Evolutionary conservation across 2,113 vertebrate genomes (phyloP).

Genomic region (Neodon shergylaensis): DNA sequence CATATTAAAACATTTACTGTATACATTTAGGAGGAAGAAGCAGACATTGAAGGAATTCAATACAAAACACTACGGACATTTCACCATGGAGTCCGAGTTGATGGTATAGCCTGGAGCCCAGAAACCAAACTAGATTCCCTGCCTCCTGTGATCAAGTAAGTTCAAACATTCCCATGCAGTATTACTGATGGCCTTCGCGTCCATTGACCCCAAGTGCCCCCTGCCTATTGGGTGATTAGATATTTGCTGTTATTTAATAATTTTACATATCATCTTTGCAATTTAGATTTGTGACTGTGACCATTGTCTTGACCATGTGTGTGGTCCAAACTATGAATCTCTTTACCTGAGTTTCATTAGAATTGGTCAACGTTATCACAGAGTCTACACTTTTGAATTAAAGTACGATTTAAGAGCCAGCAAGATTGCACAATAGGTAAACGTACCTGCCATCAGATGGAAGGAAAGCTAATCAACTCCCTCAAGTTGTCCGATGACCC

Average conservation of each 20-base stretch:
- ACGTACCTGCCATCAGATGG: background rate
- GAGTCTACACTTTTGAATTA: slow-evolving; percentile 13
- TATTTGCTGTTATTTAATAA: background rate
- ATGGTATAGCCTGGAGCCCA: slow-evolving; percentile 96
- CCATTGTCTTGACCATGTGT: background rate
- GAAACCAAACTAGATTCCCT: slow-evolving; percentile 93
- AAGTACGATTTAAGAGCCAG: background rate
- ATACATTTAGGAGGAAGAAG: slow-evolving; percentile 93
- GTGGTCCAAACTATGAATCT: background rate
- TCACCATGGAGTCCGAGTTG: slow-evolving; percentile 92
- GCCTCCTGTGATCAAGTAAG: slow-evolving; percentile 91
- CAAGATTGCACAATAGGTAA: background rate
- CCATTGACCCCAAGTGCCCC: background rate
- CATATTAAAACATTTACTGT: slow-evolving; percentile 78
- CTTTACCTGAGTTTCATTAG: background rate
- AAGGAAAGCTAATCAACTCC: background rate
- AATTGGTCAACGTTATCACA: background rate
- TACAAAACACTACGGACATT: slow-evolving; percentile 92
- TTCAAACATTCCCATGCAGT: background rate
- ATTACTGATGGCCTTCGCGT: slow-evolving; percentile 3
- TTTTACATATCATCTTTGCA: background rate
- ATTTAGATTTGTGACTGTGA: background rate
- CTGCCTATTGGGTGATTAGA: background rate
- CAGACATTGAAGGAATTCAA: slow-evolving; percentile 87
- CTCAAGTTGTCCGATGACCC: background rate